phyloP scores from a whole-genome alignment of 2,797 vertebrate genomes.

The Ctenopoma multispine region DNA sequence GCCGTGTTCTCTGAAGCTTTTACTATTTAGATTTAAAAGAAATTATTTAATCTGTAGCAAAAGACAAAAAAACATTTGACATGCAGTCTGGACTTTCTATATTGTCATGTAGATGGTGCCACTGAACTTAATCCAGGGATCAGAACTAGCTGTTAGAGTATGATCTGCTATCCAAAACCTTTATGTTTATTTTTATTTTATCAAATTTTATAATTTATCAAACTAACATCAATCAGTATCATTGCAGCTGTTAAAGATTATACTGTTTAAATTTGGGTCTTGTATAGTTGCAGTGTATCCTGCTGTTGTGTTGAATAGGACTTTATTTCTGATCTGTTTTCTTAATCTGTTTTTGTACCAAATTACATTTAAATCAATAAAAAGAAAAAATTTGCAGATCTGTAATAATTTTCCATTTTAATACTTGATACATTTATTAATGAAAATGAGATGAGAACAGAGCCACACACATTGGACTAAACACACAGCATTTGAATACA shows the following conservation, averaged over 20 bases:
- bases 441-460: slow-evolving; percentile 27
- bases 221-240: neutral
- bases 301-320: slow-evolving; percentile 15
- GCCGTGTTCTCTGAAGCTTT: slow-evolving; percentile 17
- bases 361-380: slow-evolving; percentile 62
- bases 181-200: neutral
- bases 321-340: slow-evolving; percentile 20
- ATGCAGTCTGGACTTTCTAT: neutral
- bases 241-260: slow-evolving; percentile 5
- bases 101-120: slow-evolving; percentile 20
- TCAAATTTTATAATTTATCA: neutral
- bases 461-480: slow-evolving; percentile 36
- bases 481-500: slow-evolving; percentile 59
- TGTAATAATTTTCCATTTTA: neutral
- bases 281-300: slow-evolving; percentile 23
- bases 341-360: slow-evolving; percentile 48
- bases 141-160: neutral
- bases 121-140: slow-evolving; percentile 28
- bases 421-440: slow-evolving; percentile 7
- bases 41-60: neutral
- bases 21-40: neutral
- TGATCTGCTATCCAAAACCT: neutral
- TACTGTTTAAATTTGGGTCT: neutral
- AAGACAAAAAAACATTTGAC: neutral
- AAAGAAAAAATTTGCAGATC: slow-evolving; percentile 20